phyloP scores from a whole-genome alignment of 2,888 invertebrate genomes.

The Rhynchonema sp. region DNA sequence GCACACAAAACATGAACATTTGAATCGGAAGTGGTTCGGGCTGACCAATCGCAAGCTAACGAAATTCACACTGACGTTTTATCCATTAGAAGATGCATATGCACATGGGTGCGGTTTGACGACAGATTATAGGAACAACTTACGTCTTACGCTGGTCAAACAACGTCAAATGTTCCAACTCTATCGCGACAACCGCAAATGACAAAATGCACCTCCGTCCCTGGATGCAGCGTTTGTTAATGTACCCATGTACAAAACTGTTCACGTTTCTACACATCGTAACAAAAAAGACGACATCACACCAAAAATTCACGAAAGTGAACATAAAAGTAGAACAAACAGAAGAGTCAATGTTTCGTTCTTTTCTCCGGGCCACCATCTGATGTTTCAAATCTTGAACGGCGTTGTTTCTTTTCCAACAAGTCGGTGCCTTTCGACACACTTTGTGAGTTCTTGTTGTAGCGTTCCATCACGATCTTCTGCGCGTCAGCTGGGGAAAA shows the following conservation, averaged over 20 bases:
- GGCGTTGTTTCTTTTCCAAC: background rate
- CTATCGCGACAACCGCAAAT: no score
- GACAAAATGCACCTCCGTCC: no score
- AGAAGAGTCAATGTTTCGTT: background rate
- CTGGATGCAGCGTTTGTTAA: no score
- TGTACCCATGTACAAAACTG: background rate
- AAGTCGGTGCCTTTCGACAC: background rate
- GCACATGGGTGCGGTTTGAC: no score
- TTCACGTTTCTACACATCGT: background rate
- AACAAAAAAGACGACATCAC: background rate
- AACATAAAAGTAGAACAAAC: background rate
- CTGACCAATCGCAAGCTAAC: no score
- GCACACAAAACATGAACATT: no score
- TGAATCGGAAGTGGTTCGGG: no score
- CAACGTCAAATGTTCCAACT: no score
- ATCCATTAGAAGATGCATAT: no score
- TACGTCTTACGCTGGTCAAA: no score
- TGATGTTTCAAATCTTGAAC: background rate
- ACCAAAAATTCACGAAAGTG: background rate
- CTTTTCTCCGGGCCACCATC: background rate
- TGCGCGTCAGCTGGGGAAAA: background rate
- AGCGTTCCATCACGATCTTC: background rate
- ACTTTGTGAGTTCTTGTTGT: background rate
- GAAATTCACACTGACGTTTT: no score
- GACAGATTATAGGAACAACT: no score